Percentiles rank a stretch among this genome's conserved stretches.
phyloP scores from a whole-genome alignment of 2,888 invertebrate species.

The Watsonalla binaria region DNA sequence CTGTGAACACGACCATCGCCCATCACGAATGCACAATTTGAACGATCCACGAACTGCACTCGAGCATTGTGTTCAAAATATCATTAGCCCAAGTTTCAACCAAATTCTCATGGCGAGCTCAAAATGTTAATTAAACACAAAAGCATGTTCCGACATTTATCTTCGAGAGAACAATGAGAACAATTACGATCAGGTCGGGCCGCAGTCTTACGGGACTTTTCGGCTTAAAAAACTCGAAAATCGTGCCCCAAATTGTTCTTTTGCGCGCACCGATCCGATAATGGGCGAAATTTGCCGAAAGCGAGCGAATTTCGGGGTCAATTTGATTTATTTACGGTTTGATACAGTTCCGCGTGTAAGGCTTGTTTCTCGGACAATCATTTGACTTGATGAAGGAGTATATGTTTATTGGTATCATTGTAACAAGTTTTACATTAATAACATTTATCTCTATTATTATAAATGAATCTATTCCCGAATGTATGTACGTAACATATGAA shows the following conservation, averaged over 20 bases:
- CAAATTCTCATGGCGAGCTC: slow-evolving; percentile 27
- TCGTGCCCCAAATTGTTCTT: slow-evolving; percentile 69
- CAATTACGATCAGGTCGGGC: slow-evolving; percentile 53
- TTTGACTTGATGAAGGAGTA: slow-evolving; percentile 43
- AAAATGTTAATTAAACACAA: slow-evolving; percentile 69
- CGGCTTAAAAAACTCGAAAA: slow-evolving; percentile 39
- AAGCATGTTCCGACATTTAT: slow-evolving; percentile 54
- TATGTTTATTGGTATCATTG: slow-evolving; percentile 23
- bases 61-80: slow-evolving; percentile 3
- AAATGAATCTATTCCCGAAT: no score
- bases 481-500: no score
- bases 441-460: no score
- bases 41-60: not conserved
- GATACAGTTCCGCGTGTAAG: slow-evolving; percentile 58
- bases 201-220: slow-evolving; percentile 49
- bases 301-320: slow-evolving; percentile 60
- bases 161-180: slow-evolving; percentile 69
- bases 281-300: slow-evolving; percentile 71
- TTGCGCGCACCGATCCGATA: slow-evolving; percentile 50
- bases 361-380: slow-evolving; percentile 29
- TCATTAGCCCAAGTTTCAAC: slow-evolving; percentile 3
- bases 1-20: not conserved
- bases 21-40: not conserved
- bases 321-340: slow-evolving; percentile 72
- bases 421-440: not conserved